Conservation (phyloP, 92 coral and sea anemone species). For the Actinostola sp. region DNA sequence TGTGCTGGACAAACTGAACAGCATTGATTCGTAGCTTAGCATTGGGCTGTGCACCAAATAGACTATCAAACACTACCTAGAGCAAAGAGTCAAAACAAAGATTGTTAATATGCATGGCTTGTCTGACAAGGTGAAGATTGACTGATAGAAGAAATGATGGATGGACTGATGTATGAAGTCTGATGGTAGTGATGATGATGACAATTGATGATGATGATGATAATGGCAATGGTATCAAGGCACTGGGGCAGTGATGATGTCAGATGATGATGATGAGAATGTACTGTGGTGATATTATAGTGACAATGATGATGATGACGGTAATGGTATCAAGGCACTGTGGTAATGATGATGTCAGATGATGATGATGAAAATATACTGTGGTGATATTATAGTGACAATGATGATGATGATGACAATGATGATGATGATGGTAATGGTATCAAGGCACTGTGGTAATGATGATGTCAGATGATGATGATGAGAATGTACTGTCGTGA, state of each 20-base stretch:
- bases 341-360: too few species aligned
- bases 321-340: too few species aligned
- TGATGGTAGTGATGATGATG: background rate
- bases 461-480: background rate
- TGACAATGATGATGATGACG: background rate
- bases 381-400: too few species aligned
- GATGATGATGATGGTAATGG: too few species aligned
- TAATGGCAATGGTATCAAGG: too few species aligned
- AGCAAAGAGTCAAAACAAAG: slow-evolving; percentile 9
- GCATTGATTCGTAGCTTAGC: slow-evolving; percentile 77
- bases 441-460: too few species aligned
- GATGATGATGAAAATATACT: background rate
- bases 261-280: too few species aligned
- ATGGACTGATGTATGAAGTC: background rate
- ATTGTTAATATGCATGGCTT: background rate
- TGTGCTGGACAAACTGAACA: slow-evolving; percentile 93
- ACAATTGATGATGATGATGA: background rate
- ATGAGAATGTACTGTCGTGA: too few species aligned
- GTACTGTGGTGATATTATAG: too few species aligned
- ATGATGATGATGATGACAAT: background rate
- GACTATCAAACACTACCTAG: slow-evolving; percentile 82
- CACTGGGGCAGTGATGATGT: too few species aligned
- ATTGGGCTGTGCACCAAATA: slow-evolving; percentile 78
- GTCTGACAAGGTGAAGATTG: too few species aligned
- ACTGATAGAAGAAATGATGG: background rate